phyloP scores from a whole-genome alignment of 1,140 invertebrate genomes.

The Oncopeltus fasciatus region DNA sequence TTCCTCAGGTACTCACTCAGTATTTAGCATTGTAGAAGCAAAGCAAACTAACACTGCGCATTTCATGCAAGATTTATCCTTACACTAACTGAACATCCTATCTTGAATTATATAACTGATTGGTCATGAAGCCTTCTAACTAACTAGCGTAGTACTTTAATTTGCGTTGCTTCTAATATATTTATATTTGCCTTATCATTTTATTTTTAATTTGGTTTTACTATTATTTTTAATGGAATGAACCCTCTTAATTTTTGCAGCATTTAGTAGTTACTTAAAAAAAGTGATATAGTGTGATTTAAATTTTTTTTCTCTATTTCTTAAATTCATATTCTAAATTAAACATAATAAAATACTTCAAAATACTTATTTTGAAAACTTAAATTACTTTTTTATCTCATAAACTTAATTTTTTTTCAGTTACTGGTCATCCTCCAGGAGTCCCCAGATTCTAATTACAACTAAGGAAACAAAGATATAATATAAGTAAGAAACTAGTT shows the following conservation, averaged over 20 bases:
- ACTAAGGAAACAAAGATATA: conserved; percentile 14
- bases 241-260: conserved; percentile 10
- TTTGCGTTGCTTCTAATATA: conserved; percentile 21
- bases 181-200: background rate
- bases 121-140: conserved; percentile 4
- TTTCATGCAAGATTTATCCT: background rate
- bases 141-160: conserved; percentile 20
- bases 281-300: conserved; percentile 7
- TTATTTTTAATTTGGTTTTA: background rate
- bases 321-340: background rate
- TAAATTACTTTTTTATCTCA: background rate
- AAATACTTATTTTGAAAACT: no score
- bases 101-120: background rate
- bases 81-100: background rate
- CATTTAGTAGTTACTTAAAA: conserved; percentile 8
- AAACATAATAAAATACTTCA: background rate
- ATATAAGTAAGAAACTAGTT: conserved; percentile 16
- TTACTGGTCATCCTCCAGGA: conserved; percentile 99
- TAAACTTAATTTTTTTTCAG: conserved; percentile 46
- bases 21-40: conserved; percentile 18
- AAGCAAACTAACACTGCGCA: conserved; percentile 19
- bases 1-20: conserved; percentile 16
- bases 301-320: background rate
- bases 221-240: conserved; percentile 16
- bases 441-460: conserved; percentile 95